Conservation (phyloP, 2,888 invertebrate genomes). For the Parthenolecanium corni region DNA sequence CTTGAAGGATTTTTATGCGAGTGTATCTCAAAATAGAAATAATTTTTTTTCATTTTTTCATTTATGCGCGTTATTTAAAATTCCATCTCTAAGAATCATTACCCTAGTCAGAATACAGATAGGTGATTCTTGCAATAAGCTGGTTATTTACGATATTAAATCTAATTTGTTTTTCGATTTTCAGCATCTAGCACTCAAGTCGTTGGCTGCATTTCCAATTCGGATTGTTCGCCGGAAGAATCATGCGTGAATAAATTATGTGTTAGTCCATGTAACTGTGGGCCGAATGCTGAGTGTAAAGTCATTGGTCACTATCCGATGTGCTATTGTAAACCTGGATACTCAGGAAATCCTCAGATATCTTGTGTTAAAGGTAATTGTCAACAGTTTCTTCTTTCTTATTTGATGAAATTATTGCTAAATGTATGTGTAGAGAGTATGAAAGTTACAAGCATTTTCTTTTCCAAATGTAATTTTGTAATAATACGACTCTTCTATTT, state of each 20-base stretch:
- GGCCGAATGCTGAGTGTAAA: slow-evolving; percentile 66
- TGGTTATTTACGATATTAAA: no score
- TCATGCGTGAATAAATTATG: slow-evolving; percentile 72
- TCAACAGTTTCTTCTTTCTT: neutral
- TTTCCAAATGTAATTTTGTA: no score
- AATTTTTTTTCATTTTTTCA: no score
- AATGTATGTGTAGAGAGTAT: neutral
- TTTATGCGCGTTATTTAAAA: no score
- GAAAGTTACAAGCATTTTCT: no score
- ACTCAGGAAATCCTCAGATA: slow-evolving; percentile 71
- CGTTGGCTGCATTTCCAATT: slow-evolving; percentile 63
- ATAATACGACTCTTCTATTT: no score
- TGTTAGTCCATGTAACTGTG: slow-evolving; percentile 74
- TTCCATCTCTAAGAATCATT: no score
- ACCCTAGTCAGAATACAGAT: no score
- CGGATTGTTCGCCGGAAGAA: slow-evolving; percentile 69
- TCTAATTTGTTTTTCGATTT: slow-evolving; percentile 36
- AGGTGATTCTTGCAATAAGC: no score
- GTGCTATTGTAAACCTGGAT: slow-evolving; percentile 69
- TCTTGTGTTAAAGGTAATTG: slow-evolving; percentile 63
- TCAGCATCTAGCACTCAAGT: slow-evolving; percentile 49
- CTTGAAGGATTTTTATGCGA: no score
- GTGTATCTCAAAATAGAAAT: no score
- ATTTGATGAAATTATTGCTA: slow-evolving; percentile 40
- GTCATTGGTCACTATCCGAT: slow-evolving; percentile 75